Evolutionary conservation across 2,797 vertebrate species (phyloP).

Genomic region (Falco berigora): DNA sequence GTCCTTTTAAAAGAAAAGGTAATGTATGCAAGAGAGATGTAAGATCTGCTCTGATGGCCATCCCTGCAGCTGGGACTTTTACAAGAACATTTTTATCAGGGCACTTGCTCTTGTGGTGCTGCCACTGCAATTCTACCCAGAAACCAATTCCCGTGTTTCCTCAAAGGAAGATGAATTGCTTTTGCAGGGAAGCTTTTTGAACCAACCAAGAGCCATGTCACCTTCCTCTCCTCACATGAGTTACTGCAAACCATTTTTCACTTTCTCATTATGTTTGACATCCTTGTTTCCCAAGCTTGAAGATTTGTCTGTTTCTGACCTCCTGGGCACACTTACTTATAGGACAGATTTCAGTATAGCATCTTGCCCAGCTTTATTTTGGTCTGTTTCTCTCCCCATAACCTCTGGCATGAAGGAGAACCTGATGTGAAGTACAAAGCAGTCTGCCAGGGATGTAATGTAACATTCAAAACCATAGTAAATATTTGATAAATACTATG

Average conservation of each 20-base stretch:
- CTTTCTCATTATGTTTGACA: not conserved
- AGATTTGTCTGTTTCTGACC: not conserved
- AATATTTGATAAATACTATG: not conserved
- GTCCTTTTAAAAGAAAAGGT: constrained; percentile 11
- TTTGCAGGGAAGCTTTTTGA: not conserved
- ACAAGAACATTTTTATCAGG: not conserved
- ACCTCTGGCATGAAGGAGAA: not conserved
- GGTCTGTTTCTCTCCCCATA: not conserved
- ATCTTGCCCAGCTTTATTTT: not conserved
- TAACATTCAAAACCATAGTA: not conserved
- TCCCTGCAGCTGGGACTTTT: not conserved
- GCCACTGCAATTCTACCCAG: not conserved
- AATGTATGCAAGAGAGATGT: not conserved
- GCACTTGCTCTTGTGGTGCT: not conserved
- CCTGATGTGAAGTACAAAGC: not conserved
- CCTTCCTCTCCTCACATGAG: not conserved
- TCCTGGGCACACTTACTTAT: not conserved
- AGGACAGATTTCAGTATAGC: not conserved
- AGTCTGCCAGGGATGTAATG: not conserved
- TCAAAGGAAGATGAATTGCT: not conserved
- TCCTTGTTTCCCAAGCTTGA: not conserved
- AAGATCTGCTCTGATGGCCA: not conserved
- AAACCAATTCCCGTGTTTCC: not conserved
- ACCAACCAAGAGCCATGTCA: not conserved
- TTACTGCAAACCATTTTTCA: not conserved